Percentiles rank a stretch among this genome's conserved stretches.
Evolutionary conservation across 2,113 vertebrate genomes (phyloP).

Genomic region (Brachypteracias leptosomus): DNA sequence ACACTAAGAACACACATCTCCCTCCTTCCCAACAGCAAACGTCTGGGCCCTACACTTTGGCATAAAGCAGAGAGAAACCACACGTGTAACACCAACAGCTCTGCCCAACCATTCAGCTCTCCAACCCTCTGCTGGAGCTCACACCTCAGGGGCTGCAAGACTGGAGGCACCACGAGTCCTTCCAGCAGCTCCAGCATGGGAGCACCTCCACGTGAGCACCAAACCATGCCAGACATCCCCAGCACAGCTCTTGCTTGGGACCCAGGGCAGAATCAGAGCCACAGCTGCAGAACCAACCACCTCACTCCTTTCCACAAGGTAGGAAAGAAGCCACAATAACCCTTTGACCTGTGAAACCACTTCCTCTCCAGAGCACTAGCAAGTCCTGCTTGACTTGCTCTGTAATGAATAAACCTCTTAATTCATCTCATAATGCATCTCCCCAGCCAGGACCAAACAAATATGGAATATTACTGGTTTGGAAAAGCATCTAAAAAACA

Average conservation of each 20-base stretch:
- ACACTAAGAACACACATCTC: background rate
- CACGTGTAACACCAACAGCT: background rate
- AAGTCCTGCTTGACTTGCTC: constrained; percentile 40
- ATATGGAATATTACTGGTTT: background rate
- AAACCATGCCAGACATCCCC: too few species aligned
- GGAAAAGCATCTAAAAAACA: constrained; percentile 12
- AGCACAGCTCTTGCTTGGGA: background rate
- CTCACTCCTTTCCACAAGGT: background rate
- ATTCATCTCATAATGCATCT: background rate
- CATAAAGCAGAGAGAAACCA: background rate
- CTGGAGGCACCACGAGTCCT: background rate
- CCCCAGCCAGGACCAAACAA: background rate
- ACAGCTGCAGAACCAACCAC: too few species aligned
- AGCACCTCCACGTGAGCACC: too few species aligned
- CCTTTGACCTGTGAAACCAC: background rate
- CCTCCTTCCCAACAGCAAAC: background rate
- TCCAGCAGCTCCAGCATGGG: background rate
- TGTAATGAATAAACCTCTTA: constrained; percentile 11
- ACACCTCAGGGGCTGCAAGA: rapidly evolving
- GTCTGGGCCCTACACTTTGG: background rate
- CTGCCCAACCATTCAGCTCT: rapidly evolving
- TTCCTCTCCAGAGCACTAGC: constrained; percentile 33
- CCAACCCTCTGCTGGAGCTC: background rate
- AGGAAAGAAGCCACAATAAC: background rate
- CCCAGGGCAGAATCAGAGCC: too few species aligned